A percentile compares a stretch with the other conserved stretches of the same genome.
These are phyloP conservation scores for Pangasius macronema DNA, from an alignment of 2,797 vertebrate genomes.

Conservation along the genomic window DNA sequence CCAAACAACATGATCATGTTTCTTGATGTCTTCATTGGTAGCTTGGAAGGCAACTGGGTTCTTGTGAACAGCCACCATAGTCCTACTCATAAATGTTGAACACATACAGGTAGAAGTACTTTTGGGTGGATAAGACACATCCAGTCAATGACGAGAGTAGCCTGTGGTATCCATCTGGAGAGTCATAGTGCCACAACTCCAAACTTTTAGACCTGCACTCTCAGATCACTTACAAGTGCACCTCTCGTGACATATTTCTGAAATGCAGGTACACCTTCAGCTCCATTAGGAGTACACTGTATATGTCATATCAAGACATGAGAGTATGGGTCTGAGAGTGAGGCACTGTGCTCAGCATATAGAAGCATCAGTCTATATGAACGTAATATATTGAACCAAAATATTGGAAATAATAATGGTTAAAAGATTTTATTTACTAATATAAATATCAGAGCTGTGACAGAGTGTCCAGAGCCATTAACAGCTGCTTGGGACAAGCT, in stretches of 20 bases:
- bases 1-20: not conserved
- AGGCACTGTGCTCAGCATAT: not conserved
- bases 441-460: not conserved
- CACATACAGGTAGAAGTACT: not conserved
- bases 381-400: not conserved
- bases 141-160: not conserved
- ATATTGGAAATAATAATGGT: no score
- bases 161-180: not conserved
- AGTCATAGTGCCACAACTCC: not conserved
- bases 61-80: not conserved
- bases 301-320: not conserved
- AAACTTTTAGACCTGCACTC: not conserved
- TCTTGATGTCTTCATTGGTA: not conserved
- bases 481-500: not conserved
- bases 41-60: not conserved
- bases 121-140: not conserved
- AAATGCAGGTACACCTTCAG: not conserved
- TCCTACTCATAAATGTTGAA: not conserved
- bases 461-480: not conserved
- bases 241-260: not conserved
- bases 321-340: not conserved
- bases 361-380: not conserved
- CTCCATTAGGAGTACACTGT: not conserved
- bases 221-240: not conserved
- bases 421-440: not conserved